Evolutionary conservation across 2,888 invertebrate genomes (phyloP).

Genomic region (Urechis unicinctus): DNA sequence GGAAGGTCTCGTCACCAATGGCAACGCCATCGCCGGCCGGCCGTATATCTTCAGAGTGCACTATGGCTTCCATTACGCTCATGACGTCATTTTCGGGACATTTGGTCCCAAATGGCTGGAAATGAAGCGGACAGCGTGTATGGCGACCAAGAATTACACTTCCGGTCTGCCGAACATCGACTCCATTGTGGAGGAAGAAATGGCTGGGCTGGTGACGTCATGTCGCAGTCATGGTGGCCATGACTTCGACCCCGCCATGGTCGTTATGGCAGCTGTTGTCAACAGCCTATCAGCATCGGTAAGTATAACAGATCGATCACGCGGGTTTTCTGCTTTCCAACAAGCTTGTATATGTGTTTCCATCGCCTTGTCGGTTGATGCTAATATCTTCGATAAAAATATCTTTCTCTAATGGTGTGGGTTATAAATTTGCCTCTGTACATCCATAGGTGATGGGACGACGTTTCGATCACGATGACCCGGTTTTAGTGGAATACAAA

Average conservation of each 20-base stretch:
- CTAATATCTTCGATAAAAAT: too few relatives aligned
- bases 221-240: conserved; percentile 3
- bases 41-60: conserved; percentile 15
- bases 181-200: conserved; percentile 12
- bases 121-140: conserved; percentile 8
- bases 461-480: conserved; percentile 10
- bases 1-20: conserved; percentile 29
- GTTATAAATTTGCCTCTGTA: too few relatives aligned
- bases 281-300: conserved; percentile 15
- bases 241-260: conserved; percentile 11
- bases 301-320: conserved; percentile 1
- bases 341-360: too few relatives aligned
- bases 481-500: conserved; percentile 13
- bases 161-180: conserved; percentile 7
- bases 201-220: conserved; percentile 3
- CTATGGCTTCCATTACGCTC: conserved; percentile 16
- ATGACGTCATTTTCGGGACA: conserved; percentile 17
- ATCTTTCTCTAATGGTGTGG: too few relatives aligned
- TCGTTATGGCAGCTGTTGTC: conserved; percentile 14
- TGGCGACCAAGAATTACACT: conserved; percentile 5
- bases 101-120: conserved; percentile 8
- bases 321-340: neutral
- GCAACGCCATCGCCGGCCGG: conserved; percentile 29
- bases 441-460: conserved; percentile 11
- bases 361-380: too few relatives aligned